Evolutionary conservation across 2,797 vertebrate genomes (phyloP).

Genomic region (Cottoperca gobio): DNA sequence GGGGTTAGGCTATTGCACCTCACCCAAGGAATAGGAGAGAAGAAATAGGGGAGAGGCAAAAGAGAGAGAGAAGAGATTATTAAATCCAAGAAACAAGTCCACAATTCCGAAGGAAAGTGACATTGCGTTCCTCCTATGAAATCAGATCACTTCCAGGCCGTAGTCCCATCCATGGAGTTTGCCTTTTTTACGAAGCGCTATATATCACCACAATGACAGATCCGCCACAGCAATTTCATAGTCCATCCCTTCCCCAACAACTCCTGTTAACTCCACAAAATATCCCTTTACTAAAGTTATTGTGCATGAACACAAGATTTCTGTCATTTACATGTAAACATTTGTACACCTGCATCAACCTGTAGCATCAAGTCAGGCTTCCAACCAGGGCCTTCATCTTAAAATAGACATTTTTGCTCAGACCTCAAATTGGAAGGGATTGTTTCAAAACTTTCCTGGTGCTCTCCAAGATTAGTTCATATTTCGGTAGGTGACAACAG

Average conservation of each 20-base stretch:
- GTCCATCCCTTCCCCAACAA: conserved; percentile 30
- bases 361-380: background rate
- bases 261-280: conserved; percentile 29
- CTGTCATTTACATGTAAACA: background rate
- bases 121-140: conserved; percentile 56
- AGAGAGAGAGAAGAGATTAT: conserved; percentile 39
- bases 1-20: conserved; percentile 71
- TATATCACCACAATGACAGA: conserved; percentile 51
- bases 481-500: conserved; percentile 41
- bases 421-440: conserved; percentile 9
- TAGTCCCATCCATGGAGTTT: conserved; percentile 37
- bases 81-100: too few relatives aligned
- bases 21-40: conserved; percentile 64
- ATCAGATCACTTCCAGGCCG: conserved; percentile 52
- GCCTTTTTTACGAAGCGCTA: conserved; percentile 56
- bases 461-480: conserved; percentile 15
- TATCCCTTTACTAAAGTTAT: conserved; percentile 3
- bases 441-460: conserved; percentile 13
- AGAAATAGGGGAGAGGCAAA: conserved; percentile 42
- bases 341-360: background rate
- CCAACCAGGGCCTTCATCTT: background rate
- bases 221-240: conserved; percentile 49
- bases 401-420: background rate
- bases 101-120: conserved; percentile 45
- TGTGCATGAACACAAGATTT: background rate